Percentiles rank a stretch among this genome's conserved stretches.
Conservation (phyloP, 2,888 invertebrate species). For the Callyntrura sp. region DNA sequence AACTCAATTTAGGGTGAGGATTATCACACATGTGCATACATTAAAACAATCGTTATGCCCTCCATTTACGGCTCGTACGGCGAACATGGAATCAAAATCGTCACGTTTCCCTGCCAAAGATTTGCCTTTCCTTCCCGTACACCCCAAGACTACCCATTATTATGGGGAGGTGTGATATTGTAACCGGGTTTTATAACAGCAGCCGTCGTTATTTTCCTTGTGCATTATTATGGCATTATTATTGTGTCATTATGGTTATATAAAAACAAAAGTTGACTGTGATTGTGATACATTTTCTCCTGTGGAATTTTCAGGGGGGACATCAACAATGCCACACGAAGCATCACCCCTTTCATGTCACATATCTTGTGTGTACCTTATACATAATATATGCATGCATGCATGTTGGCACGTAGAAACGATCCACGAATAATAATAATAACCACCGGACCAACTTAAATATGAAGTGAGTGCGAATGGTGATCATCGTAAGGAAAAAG, state of each 20-base stretch:
- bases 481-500: conserved; percentile 61
- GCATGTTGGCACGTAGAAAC: too few relatives aligned
- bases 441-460: conserved; percentile 17
- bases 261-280: conserved; percentile 5
- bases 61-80: too few relatives aligned
- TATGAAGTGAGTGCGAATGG: too few relatives aligned
- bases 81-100: too few relatives aligned
- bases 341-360: too few relatives aligned
- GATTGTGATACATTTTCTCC: conserved; percentile 9
- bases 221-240: too few relatives aligned
- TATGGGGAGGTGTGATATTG: conserved; percentile 25
- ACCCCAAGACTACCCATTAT: too few relatives aligned
- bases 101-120: too few relatives aligned
- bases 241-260: conserved; percentile 10
- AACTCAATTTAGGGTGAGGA: conserved; percentile 36
- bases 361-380: too few relatives aligned
- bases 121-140: neutral
- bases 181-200: too few relatives aligned
- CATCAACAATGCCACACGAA: neutral
- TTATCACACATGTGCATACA: conserved; percentile 49
- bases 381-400: conserved; percentile 10
- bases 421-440: conserved; percentile 60
- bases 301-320: neutral
- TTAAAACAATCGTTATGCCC: neutral
- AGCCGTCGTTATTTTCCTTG: neutral